These are phyloP conservation scores for Ophion costatus DNA, from an alignment of 2,888 invertebrate genomes.

Conservation along the genomic window DNA sequence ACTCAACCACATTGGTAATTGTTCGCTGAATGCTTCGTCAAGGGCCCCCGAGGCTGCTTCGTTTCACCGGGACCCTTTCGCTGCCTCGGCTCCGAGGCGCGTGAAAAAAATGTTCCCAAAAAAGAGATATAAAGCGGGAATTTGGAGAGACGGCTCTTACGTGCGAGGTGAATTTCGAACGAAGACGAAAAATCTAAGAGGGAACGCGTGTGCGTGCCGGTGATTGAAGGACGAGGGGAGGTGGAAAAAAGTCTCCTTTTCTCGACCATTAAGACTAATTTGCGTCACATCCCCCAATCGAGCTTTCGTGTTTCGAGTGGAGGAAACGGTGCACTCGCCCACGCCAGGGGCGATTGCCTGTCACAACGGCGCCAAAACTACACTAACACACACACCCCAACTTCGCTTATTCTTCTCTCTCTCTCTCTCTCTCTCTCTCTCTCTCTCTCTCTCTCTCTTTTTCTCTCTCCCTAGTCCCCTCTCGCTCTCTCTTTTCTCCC, in stretches of 20 bases:
- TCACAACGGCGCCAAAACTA: slow-evolving; percentile 43
- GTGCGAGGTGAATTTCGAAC: slow-evolving; percentile 8
- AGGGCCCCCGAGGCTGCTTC: slow-evolving; percentile 49
- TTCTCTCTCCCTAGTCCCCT: too few species aligned
- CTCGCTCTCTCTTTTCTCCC: not conserved
- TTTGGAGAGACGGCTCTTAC: slow-evolving; percentile 11
- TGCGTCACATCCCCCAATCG: slow-evolving; percentile 76
- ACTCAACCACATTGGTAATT: slow-evolving; percentile 50
- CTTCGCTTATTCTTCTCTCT: slow-evolving; percentile 22
- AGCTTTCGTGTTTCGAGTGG: slow-evolving; percentile 56
- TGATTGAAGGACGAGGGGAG: slow-evolving; percentile 45
- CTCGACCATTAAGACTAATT: slow-evolving; percentile 78
- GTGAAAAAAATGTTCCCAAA: slow-evolving; percentile 34
- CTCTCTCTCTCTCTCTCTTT: not conserved
- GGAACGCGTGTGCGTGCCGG: slow-evolving; percentile 7
- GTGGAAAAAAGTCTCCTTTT: slow-evolving; percentile 52
- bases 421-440: not conserved
- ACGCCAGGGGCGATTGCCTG: slow-evolving; percentile 49
- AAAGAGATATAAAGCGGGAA: slow-evolving; percentile 24
- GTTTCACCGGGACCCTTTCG: slow-evolving; percentile 35
- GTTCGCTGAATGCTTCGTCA: slow-evolving; percentile 47
- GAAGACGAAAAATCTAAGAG: slow-evolving; percentile 5
- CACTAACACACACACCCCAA: slow-evolving; percentile 29
- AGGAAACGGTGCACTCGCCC: slow-evolving; percentile 46
- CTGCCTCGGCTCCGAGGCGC: slow-evolving; percentile 17